These are phyloP conservation scores for Eilema sororculum DNA, from an alignment of 2,888 invertebrate genomes.

Conservation along the genomic window DNA sequence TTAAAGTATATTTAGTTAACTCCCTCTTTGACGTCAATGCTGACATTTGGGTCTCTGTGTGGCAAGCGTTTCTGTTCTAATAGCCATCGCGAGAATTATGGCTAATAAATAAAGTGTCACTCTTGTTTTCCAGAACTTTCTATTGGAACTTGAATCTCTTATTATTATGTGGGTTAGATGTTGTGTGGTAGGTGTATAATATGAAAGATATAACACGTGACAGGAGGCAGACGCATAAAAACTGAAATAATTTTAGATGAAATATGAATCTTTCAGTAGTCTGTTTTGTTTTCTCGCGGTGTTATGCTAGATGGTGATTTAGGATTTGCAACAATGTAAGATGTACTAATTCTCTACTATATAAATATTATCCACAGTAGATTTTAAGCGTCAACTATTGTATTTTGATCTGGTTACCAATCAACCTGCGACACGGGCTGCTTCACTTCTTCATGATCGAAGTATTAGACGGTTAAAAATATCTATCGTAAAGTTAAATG, in stretches of 20 bases:
- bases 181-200: conserved; percentile 10
- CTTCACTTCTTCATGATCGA: background rate
- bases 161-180: conserved; percentile 7
- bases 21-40: conserved; percentile 80
- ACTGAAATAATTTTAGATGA: background rate
- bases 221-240: conserved; percentile 10
- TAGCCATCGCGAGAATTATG: conserved; percentile 54
- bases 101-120: conserved; percentile 48
- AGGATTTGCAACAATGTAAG: background rate
- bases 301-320: background rate
- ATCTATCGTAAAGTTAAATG: too few relatives aligned
- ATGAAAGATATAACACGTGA: background rate
- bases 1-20: conserved; percentile 73
- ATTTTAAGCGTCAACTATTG: too few relatives aligned
- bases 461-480: too few relatives aligned
- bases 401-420: background rate
- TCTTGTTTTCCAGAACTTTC: conserved; percentile 33
- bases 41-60: conserved; percentile 77
- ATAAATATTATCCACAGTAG: too few relatives aligned
- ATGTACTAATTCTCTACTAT: background rate
- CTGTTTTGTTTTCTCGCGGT: background rate
- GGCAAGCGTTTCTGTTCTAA: conserved; percentile 56
- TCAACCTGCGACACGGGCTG: background rate
- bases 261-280: background rate
- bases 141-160: conserved; percentile 15